Percentiles rank a stretch among this genome's conserved stretches.
Evolutionary conservation across 2,797 vertebrate genomes (phyloP).

Genomic region (Columba guinea): DNA sequence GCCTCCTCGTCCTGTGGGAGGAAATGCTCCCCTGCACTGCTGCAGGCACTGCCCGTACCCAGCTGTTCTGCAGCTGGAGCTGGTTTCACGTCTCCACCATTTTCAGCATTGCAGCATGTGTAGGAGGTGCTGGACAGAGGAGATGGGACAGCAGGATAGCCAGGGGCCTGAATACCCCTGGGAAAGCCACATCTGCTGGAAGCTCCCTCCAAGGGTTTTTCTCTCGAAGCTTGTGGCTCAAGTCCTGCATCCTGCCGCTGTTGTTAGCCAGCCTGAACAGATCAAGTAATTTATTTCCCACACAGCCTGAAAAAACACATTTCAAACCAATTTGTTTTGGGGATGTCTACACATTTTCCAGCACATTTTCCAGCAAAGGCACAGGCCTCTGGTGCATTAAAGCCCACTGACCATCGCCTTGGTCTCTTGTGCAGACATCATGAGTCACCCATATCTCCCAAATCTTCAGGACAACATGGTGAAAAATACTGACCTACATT

Average conservation of each 20-base stretch:
- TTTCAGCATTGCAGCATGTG: background rate
- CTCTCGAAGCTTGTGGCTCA: background rate
- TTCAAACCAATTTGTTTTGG: background rate
- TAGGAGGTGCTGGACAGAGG: background rate
- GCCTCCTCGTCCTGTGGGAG: rapidly evolving
- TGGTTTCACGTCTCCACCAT: rapidly evolving
- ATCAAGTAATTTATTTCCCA: background rate
- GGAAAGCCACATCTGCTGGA: background rate
- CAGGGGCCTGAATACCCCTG: background rate
- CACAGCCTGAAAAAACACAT: background rate
- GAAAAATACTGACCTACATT: background rate
- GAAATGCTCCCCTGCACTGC: rapidly evolving
- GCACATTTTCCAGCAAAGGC: background rate
- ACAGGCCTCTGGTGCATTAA: background rate
- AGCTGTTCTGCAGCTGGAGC: background rate
- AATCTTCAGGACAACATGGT: rapidly evolving
- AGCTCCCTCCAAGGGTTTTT: background rate
- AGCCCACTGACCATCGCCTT: background rate
- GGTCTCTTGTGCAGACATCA: background rate
- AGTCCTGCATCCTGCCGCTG: background rate
- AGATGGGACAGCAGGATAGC: background rate
- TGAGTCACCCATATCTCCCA: background rate
- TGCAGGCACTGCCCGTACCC: background rate
- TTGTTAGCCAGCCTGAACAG: background rate
- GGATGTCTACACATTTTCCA: background rate